phyloP scores from a whole-genome alignment of 2,888 invertebrate species.

The Monopis laevigella region DNA sequence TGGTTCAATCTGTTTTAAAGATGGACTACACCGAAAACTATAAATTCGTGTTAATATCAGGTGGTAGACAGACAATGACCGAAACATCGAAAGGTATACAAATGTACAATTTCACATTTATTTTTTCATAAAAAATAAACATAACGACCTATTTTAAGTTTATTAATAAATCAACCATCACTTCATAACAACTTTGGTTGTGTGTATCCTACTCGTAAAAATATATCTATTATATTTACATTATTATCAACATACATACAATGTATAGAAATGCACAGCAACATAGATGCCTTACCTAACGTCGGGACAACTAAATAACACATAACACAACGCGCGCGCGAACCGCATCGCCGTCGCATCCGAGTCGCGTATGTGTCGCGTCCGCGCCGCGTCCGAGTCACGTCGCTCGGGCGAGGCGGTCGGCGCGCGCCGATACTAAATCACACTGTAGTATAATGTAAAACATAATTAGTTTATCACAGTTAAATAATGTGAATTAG shows the following conservation, averaged over 20 bases:
- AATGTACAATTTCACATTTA: constrained; percentile 43
- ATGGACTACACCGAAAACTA: constrained; percentile 54
- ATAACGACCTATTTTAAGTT: constrained; percentile 61
- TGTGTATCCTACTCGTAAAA: constrained; percentile 69
- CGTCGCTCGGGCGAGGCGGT: no score
- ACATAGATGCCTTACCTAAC: constrained; percentile 59
- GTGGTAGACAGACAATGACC: constrained; percentile 54
- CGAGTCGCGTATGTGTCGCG: no score
- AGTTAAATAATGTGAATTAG: constrained; percentile 5
- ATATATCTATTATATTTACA: constrained; percentile 67
- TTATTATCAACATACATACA: constrained; percentile 66
- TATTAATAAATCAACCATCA: constrained; percentile 68
- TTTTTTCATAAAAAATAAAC: constrained; percentile 53
- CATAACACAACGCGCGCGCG: constrained; percentile 23
- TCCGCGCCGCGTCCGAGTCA: no score
- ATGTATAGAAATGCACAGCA: constrained; percentile 67
- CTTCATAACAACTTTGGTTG: constrained; percentile 70
- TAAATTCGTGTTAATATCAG: constrained; percentile 61
- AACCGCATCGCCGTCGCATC: not conserved
- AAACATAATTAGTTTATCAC: constrained; percentile 56
- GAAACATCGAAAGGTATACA: constrained; percentile 44
- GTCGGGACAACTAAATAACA: constrained; percentile 61
- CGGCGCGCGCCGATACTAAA: no score
- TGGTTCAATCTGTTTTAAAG: no score
- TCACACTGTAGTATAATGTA: constrained; percentile 47